Base-by-base conservation (phyloP, 2,797 vertebrate species). In the Gallinago solitaria region DNA sequence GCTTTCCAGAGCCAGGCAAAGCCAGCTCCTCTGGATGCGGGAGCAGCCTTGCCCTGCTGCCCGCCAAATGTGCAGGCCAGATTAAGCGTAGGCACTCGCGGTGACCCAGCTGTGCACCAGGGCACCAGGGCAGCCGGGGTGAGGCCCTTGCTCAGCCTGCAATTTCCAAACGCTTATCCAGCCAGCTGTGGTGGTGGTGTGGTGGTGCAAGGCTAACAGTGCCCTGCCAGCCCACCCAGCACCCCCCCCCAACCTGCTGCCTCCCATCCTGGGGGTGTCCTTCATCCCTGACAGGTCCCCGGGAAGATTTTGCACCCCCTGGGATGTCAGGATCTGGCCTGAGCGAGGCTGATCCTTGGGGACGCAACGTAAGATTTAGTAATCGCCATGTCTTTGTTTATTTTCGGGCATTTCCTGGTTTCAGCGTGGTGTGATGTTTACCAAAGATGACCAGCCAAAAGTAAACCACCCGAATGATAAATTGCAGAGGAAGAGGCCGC, bases 401-500 rank as follows among this genome's bases (percentile, higher is more conserved):
- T 71, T 88, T 93, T 61, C 0, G 0, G 20, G 14, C 78, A 61
- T 87, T 96, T 96, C 93, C 93, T 95, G 71, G 92, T 96, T 94
- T 91, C 73, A 2, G 35, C 35, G 57, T 45, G 37, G 50, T 25
- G 41, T 3, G 9, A 45, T 43, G 41, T 89, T 96, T 94, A 91
- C 39, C 19, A 14, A 83, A 39, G 74, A 76, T 2, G 0, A 20
- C 50, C 9, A 24, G 88, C 94, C 39, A 39, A 96, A 93, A 94
- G 73, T 77, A 93, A 94, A 93, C 64, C 43, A 51, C 54, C 32
- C 0, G 0, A 39, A 57, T 77, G 89, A 93, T 61, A 91, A 91
- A 90, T 6, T 37, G 63, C 65, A 15, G 60, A 75, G 20, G 41
- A 32, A 92, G 50, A 67, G 89, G 45, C 32, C 69, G 59, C 39